phyloP scores from a whole-genome alignment of 2,888 invertebrate species.

The Chrysomela aeneicollis region DNA sequence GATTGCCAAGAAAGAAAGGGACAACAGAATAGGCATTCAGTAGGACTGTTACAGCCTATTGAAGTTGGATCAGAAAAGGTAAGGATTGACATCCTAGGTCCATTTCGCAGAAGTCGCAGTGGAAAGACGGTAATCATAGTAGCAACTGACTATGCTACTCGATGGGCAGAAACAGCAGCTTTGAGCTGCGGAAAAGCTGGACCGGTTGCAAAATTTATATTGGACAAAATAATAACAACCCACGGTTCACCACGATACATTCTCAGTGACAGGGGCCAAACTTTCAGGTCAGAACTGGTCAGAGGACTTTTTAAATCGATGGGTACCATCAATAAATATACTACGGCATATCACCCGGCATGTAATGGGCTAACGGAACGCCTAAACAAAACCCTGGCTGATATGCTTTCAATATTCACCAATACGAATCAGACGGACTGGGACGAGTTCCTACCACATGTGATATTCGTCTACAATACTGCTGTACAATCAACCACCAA shows the following conservation, averaged over 20 bases:
- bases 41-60: constrained; percentile 16
- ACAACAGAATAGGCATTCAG: constrained; percentile 12
- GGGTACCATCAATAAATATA: constrained; percentile 22
- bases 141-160: constrained; percentile 44
- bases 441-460: constrained; percentile 22
- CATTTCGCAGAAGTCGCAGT: constrained; percentile 25
- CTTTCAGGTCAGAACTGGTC: constrained; percentile 34
- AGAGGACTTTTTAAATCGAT: constrained; percentile 20
- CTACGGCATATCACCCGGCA: constrained; percentile 30
- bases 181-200: constrained; percentile 36
- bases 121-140: constrained; percentile 43
- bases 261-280: constrained; percentile 31
- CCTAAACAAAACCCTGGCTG: constrained; percentile 42
- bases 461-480: constrained; percentile 27
- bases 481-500: constrained; percentile 24
- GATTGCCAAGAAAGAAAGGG: constrained; percentile 32
- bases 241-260: constrained; percentile 29
- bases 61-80: neutral
- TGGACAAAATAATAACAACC: constrained; percentile 25
- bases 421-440: constrained; percentile 33
- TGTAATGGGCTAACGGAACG: constrained; percentile 41
- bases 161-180: constrained; percentile 40
- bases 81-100: constrained; percentile 25
- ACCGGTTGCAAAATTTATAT: constrained; percentile 32
- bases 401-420: constrained; percentile 36